A percentile compares a stretch with the other conserved stretches of the same genome.
Evolutionary conservation across 1,140 invertebrate genomes (phyloP).

Genomic region (Doryteuthis pealeii): DNA sequence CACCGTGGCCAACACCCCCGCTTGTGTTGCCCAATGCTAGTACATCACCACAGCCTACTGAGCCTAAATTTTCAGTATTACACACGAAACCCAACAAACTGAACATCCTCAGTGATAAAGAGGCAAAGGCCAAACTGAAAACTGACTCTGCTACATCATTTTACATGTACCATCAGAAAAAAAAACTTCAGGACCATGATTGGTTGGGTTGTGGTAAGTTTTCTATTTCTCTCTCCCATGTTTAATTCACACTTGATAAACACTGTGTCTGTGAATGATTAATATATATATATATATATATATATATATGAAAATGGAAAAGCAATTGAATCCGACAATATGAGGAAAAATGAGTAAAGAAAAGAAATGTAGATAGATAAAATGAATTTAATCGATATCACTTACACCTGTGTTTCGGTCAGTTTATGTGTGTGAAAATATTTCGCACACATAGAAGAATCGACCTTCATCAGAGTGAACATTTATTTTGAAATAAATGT

Average conservation of each 20-base stretch:
- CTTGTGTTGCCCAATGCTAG: not conserved
- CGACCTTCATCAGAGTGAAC: too few relatives aligned
- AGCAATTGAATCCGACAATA: too few relatives aligned
- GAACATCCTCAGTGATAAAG: slow-evolving; percentile 38
- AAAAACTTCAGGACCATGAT: slow-evolving; percentile 52
- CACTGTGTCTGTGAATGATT: too few relatives aligned
- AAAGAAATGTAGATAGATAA: too few relatives aligned
- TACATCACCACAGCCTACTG: not conserved
- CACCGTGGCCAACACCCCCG: not conserved
- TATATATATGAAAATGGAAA: too few relatives aligned
- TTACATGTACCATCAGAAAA: slow-evolving; percentile 42
- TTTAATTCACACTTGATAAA: not conserved
- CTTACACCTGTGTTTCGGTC: too few relatives aligned
- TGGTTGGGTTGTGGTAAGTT: slow-evolving; percentile 59
- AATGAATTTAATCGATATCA: too few relatives aligned
- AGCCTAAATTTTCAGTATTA: slow-evolving; percentile 27
- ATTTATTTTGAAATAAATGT: too few relatives aligned
- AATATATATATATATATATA: too few relatives aligned
- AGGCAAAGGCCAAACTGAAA: slow-evolving; percentile 38
- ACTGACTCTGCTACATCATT: slow-evolving; percentile 42
- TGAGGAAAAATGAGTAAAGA: too few relatives aligned
- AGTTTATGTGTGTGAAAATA: too few relatives aligned
- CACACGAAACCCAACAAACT: slow-evolving; percentile 31
- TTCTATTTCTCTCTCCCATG: not conserved
- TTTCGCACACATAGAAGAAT: too few relatives aligned